Evolutionary conservation across 2,797 vertebrate genomes (phyloP).

Genomic region (Alfaro cultratus): DNA sequence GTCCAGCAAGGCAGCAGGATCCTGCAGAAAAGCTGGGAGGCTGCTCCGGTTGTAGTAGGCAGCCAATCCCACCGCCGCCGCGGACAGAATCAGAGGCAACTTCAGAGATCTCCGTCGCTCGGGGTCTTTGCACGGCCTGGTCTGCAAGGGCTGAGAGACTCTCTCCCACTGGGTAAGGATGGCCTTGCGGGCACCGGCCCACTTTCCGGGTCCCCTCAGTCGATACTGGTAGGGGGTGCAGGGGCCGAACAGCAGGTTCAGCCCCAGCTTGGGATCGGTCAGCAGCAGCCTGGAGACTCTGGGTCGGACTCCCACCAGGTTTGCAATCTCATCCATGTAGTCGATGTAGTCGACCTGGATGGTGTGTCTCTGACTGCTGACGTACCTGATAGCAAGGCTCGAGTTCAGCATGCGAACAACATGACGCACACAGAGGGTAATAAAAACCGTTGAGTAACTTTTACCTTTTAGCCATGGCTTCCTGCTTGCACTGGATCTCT

Average conservation of each 20-base stretch:
- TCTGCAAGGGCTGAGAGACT: slow-evolving; percentile 80
- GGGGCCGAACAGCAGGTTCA: slow-evolving; percentile 81
- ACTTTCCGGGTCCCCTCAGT: slow-evolving; percentile 84
- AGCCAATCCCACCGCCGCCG: slow-evolving; percentile 48
- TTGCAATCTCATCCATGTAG: slow-evolving; percentile 90
- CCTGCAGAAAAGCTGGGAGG: slow-evolving; percentile 51
- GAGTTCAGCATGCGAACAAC: background rate
- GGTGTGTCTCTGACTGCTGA: slow-evolving; percentile 85
- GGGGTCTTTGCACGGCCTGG: slow-evolving; percentile 52
- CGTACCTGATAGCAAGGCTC: slow-evolving; percentile 78
- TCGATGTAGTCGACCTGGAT: slow-evolving; percentile 86
- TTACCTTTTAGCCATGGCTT: slow-evolving; percentile 74
- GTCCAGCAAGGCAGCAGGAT: slow-evolving; percentile 60
- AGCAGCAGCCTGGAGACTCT: slow-evolving; percentile 76
- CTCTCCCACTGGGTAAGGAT: slow-evolving; percentile 86
- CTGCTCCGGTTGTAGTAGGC: slow-evolving; percentile 49
- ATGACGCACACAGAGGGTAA: background rate
- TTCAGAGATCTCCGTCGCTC: slow-evolving; percentile 27
- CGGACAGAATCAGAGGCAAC: slow-evolving; percentile 53
- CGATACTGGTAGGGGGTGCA: slow-evolving; percentile 88
- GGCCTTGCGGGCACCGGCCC: slow-evolving; percentile 82
- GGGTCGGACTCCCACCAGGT: slow-evolving; percentile 80
- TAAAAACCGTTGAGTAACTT: background rate
- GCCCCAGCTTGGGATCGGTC: slow-evolving; percentile 83
- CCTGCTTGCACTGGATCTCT: slow-evolving; percentile 72